phyloP scores from a whole-genome alignment of 2,888 invertebrate species.

The Apotomis capreana region DNA sequence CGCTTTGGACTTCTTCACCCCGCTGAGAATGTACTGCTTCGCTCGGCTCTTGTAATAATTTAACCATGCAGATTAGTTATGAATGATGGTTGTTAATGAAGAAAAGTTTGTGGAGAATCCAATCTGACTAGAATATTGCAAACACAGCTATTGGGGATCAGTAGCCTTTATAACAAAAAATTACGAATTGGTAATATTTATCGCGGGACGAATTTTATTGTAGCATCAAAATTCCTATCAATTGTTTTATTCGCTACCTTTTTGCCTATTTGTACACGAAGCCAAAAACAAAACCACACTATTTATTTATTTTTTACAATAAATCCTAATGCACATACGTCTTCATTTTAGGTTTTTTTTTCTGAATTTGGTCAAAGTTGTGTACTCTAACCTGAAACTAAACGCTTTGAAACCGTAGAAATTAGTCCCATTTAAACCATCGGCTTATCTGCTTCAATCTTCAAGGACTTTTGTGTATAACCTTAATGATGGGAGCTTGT shows the following conservation, averaged over 20 bases:
- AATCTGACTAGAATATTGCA: not conserved
- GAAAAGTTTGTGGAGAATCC: not conserved
- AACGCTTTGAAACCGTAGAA: constrained; percentile 50
- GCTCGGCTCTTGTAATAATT: constrained; percentile 67
- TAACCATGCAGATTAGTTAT: not conserved
- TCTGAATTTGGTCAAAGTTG: constrained; percentile 15
- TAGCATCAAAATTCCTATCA: not conserved
- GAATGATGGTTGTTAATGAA: not conserved
- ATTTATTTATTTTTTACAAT: constrained; percentile 7
- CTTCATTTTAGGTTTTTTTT: constrained; percentile 7
- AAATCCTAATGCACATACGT: constrained; percentile 7
- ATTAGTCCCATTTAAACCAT: constrained; percentile 59
- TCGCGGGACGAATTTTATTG: not conserved
- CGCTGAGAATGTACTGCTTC: constrained; percentile 83
- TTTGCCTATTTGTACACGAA: constrained; percentile 5
- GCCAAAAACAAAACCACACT: constrained; percentile 21
- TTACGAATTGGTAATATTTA: too few species aligned
- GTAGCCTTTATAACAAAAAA: too few species aligned
- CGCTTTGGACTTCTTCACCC: constrained; percentile 78
- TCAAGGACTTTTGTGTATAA: constrained; percentile 43
- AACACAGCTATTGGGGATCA: too few species aligned
- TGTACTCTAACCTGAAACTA: constrained; percentile 29
- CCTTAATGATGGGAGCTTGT: constrained; percentile 41
- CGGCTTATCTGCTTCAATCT: constrained; percentile 76
- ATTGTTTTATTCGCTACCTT: not conserved